Conservation (phyloP, 2,797 vertebrate genomes). For the Natrix natrix region DNA sequence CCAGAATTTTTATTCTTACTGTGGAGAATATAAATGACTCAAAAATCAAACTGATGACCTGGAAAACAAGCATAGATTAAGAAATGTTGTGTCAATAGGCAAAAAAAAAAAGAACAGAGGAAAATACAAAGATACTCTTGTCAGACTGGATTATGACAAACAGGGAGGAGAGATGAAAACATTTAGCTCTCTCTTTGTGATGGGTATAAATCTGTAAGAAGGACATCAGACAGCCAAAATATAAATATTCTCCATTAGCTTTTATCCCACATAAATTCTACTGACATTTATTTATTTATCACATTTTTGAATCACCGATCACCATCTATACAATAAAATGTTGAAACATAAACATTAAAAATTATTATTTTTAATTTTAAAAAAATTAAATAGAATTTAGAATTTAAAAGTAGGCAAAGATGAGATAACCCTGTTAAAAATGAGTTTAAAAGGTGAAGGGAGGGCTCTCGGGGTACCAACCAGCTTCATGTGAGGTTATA, state of each 20-base stretch:
- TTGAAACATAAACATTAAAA: not conserved
- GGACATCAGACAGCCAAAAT: not conserved
- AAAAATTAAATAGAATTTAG: not conserved
- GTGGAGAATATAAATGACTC: slow-evolving; percentile 16
- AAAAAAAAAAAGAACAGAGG: not conserved
- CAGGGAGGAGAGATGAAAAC: slow-evolving; percentile 16
- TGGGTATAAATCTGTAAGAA: not conserved
- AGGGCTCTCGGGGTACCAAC: not conserved
- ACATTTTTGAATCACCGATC: not conserved
- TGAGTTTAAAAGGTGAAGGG: not conserved
- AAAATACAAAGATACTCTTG: slow-evolving; percentile 37
- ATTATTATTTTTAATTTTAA: not conserved
- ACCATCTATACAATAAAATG: not conserved
- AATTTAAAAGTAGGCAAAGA: not conserved
- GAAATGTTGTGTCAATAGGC: slow-evolving; percentile 11
- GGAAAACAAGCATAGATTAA: slow-evolving; percentile 36
- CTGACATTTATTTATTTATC: slow-evolving; percentile 11
- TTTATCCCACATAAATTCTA: slow-evolving; percentile 10
- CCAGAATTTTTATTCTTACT: not conserved
- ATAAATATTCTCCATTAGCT: not conserved
- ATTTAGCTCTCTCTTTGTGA: not conserved
- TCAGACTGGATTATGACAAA: slow-evolving; percentile 19
- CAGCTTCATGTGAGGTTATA: not conserved
- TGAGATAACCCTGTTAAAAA: not conserved
- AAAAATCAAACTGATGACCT: slow-evolving; percentile 37